These are phyloP conservation scores for Iselma pallidipennis DNA, from an alignment of 2,888 invertebrate species.

Conservation along the genomic window DNA sequence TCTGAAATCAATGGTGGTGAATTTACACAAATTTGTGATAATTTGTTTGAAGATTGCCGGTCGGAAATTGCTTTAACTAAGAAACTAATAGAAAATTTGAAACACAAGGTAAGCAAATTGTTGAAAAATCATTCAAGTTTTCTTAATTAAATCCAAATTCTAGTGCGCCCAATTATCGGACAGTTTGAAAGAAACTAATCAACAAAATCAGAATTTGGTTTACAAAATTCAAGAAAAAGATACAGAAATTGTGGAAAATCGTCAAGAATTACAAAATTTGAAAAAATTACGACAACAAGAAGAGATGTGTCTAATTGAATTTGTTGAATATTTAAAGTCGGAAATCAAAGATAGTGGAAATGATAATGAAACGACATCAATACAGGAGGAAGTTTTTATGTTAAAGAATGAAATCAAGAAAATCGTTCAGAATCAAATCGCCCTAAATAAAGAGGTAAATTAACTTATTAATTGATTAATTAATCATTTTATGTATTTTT, in stretches of 20 bases:
- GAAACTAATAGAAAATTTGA: slow-evolving; percentile 37
- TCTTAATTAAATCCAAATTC: not conserved
- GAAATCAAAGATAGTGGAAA: slow-evolving; percentile 32
- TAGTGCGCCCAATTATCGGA: slow-evolving; percentile 10
- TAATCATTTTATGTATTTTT: no score
- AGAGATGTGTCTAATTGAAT: slow-evolving; percentile 20
- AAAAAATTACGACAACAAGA: slow-evolving; percentile 24
- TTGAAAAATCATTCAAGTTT: not conserved
- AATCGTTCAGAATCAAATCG: slow-evolving; percentile 40
- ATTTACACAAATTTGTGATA: slow-evolving; percentile 1
- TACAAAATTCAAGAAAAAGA: not conserved
- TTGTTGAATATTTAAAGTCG: slow-evolving; percentile 12
- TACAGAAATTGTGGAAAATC: not conserved
- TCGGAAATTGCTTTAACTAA: slow-evolving; percentile 40
- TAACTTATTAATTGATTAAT: slow-evolving; percentile 1
- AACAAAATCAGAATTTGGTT: slow-evolving; percentile 8
- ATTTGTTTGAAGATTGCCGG: slow-evolving; percentile 26
- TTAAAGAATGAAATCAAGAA: slow-evolving; percentile 46
- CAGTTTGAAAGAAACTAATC: slow-evolving; percentile 29
- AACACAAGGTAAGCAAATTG: slow-evolving; percentile 32
- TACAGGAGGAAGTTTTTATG: slow-evolving; percentile 42
- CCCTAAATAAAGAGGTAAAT: slow-evolving; percentile 43
- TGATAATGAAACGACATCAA: slow-evolving; percentile 29
- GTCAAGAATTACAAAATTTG: not conserved
- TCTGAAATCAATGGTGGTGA: not conserved